phyloP scores from a whole-genome alignment of 2,113 vertebrate genomes.

The Psittacus erithacus region DNA sequence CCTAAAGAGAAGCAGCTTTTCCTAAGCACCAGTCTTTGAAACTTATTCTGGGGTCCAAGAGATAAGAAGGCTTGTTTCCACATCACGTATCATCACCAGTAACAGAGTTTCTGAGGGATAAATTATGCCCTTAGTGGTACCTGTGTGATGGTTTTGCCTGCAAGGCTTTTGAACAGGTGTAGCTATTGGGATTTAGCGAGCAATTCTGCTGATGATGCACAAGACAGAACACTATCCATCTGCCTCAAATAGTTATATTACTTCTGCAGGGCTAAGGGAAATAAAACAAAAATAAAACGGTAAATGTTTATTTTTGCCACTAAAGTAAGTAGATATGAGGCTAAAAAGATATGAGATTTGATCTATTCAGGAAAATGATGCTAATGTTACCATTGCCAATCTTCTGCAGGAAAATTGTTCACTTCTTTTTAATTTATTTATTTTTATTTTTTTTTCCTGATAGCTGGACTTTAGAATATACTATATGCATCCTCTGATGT shows the following conservation, averaged over 20 bases:
- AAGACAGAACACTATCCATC: background rate
- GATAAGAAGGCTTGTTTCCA: background rate
- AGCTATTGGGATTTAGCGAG: background rate
- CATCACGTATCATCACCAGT: background rate
- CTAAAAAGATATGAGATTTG: background rate
- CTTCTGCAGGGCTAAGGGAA: background rate
- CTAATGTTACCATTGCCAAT: background rate
- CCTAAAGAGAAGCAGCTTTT: background rate
- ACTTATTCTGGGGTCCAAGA: background rate
- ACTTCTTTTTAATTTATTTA: background rate
- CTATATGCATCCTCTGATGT: background rate
- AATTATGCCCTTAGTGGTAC: background rate
- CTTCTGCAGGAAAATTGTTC: background rate
- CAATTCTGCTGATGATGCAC: background rate
- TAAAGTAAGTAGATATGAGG: background rate
- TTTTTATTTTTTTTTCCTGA: background rate
- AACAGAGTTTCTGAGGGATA: constrained; percentile 4
- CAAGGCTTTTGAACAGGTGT: constrained; percentile 38
- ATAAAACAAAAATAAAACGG: background rate
- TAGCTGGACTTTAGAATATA: background rate
- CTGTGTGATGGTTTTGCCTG: constrained; percentile 21
- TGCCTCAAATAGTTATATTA: constrained; percentile 10
- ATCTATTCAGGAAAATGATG: background rate
- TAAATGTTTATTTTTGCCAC: background rate
- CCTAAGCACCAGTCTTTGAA: background rate